Percentiles rank a stretch among this genome's conserved stretches.
phyloP scores from a whole-genome alignment of 1,140 invertebrate species.

The Drosophila kanapiae region DNA sequence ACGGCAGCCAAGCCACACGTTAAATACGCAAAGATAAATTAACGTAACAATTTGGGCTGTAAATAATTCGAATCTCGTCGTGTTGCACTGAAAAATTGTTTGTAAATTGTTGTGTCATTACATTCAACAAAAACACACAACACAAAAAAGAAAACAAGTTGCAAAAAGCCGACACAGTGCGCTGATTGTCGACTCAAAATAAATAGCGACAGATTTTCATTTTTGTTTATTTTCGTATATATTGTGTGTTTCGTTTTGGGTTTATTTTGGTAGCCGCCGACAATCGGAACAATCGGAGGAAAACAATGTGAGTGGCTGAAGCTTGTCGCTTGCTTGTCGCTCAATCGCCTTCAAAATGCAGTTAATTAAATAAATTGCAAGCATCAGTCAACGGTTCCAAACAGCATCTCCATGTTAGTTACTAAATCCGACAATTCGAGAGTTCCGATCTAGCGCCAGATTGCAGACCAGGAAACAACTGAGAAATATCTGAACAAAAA shows the following conservation, averaged over 20 bases:
- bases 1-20: conserved; percentile 1
- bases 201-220: conserved; percentile 34
- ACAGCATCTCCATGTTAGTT: neutral
- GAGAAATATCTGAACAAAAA: conserved; percentile 6
- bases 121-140: neutral
- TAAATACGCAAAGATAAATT: conserved; percentile 28
- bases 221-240: conserved; percentile 24
- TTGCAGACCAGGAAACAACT: conserved; percentile 24
- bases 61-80: conserved; percentile 30
- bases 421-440: neutral
- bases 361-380: conserved; percentile 31
- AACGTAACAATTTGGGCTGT: conserved; percentile 29
- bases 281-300: conserved; percentile 15
- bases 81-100: conserved; percentile 33
- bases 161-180: conserved; percentile 38
- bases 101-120: conserved; percentile 50
- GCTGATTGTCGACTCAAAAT: conserved; percentile 42
- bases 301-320: conserved; percentile 14
- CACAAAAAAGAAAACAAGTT: conserved; percentile 2
- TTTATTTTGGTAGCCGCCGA: conserved; percentile 20
- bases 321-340: neutral
- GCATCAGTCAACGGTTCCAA: neutral
- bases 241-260: conserved; percentile 12
- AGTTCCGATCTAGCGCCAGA: conserved; percentile 7
- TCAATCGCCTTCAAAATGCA: conserved; percentile 24